Evolutionary conservation across 2,113 vertebrate genomes (phyloP), one percentile per base, ranked within the genome.

Genomic region (Ploceus nigricollis): DNA sequence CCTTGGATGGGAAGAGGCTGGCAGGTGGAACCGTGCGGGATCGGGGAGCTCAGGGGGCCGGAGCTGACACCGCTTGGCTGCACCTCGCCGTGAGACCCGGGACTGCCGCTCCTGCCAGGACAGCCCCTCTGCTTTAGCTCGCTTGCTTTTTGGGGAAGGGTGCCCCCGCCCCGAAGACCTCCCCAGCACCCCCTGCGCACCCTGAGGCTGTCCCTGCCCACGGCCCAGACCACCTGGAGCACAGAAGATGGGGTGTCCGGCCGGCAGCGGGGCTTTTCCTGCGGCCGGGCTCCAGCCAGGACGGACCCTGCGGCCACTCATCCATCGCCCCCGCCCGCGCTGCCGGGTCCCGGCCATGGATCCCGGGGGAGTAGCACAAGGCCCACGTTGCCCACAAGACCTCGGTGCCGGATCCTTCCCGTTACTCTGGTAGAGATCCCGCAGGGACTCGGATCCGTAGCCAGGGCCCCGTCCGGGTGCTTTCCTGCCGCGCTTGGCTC

Each of bases 181-280:
- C 89, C 94, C 93, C 86, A 11, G 51, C 86, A 69, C 15, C 88
- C 85, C 85, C 90, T 89, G 85, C 8, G 2, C 82, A 51, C 14
- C 91, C 89, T 8, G 19, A 66, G 87, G 48, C 87, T 84, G 50
- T 85, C 45, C 81, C 65, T 33, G 72, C 70, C 63, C 33, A 7
- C 33, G 58, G 75, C 79, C 44, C 31, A 6, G 54, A 35, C 7
- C 16, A 0, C 65, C 33, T 6, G 37, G 71, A 69, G 31, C 58
- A 4, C 54, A 91, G 91, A 97, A 97, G 98, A 97, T 13, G 45
- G 97, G 95, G 96, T 63, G 96, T 93, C 97, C 57, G 37, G 19
- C 72, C 56, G 82, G 75, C 93, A 82, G 85, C 53, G 40, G 91
- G 94, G 78, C 91, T 76, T 40, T 31, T 47, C 72, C 91, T 82